Evolutionary conservation across 2,888 invertebrate genomes (phyloP).

Genomic region (Scotopteryx bipunctaria): DNA sequence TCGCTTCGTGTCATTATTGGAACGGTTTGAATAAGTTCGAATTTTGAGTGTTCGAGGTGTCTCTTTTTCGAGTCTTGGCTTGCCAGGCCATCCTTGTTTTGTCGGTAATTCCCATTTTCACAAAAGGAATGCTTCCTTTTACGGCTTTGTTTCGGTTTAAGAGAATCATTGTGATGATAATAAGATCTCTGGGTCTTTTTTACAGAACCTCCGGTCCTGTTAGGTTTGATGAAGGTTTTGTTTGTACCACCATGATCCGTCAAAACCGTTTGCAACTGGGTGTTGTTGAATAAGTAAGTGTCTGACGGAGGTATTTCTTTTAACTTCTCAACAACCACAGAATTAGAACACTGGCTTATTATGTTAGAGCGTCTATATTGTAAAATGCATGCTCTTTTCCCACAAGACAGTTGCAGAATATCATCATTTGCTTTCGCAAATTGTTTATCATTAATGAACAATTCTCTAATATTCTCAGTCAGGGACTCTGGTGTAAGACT

Average conservation of each 20-base stretch:
- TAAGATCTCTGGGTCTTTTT: background rate
- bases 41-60: background rate
- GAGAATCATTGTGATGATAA: background rate
- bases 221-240: background rate
- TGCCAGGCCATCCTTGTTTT: background rate
- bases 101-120: background rate
- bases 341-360: background rate
- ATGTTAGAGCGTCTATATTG: background rate
- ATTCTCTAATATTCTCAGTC: background rate
- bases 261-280: background rate
- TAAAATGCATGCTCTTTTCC: background rate
- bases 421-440: background rate
- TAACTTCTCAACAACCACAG: background rate
- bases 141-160: background rate
- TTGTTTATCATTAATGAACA: background rate
- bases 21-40: background rate
- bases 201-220: background rate
- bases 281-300: background rate
- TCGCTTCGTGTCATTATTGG: background rate
- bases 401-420: background rate
- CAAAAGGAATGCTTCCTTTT: background rate
- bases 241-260: background rate
- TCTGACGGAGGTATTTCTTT: background rate
- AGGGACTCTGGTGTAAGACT: background rate
- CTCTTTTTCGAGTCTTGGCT: background rate